Evolutionary conservation across 2,113 vertebrate species (phyloP).

Genomic region (Lepisosteus osseus): DNA sequence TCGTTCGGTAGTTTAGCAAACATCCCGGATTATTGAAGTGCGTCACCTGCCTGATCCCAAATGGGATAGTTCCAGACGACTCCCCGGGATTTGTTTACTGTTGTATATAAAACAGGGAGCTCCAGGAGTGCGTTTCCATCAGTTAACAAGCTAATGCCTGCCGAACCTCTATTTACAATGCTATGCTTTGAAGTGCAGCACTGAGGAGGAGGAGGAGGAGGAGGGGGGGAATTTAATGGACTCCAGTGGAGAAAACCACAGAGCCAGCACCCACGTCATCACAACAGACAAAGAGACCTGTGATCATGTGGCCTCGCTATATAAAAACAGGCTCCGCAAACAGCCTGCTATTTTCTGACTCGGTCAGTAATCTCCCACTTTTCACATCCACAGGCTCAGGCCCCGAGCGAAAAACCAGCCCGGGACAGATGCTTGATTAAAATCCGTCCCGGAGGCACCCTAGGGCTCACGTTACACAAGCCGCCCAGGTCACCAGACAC

Average conservation of each 20-base stretch:
- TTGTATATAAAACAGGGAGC: background rate
- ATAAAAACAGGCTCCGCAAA: no score
- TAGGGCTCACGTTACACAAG: conserved; percentile 3
- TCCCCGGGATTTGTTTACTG: background rate
- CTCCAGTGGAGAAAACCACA: background rate
- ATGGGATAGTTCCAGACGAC: background rate
- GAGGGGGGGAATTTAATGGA: background rate
- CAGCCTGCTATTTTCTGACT: no score
- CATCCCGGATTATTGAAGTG: background rate
- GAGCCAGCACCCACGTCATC: no score
- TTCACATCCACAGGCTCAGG: no score
- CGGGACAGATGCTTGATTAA: background rate
- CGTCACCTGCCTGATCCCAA: background rate
- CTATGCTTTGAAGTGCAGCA: background rate
- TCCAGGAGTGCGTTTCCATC: background rate
- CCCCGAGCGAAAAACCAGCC: no score
- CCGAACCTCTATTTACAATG: background rate
- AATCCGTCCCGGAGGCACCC: background rate
- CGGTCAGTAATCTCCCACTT: no score
- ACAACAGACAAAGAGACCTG: no score
- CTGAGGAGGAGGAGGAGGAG: background rate
- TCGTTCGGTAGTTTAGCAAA: conserved; percentile 24
- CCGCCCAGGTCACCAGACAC: background rate
- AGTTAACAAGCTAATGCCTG: background rate
- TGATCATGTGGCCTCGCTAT: no score